Evolutionary conservation across 2,888 invertebrate genomes (phyloP).

Genomic region (Drosophila prolongata): DNA sequence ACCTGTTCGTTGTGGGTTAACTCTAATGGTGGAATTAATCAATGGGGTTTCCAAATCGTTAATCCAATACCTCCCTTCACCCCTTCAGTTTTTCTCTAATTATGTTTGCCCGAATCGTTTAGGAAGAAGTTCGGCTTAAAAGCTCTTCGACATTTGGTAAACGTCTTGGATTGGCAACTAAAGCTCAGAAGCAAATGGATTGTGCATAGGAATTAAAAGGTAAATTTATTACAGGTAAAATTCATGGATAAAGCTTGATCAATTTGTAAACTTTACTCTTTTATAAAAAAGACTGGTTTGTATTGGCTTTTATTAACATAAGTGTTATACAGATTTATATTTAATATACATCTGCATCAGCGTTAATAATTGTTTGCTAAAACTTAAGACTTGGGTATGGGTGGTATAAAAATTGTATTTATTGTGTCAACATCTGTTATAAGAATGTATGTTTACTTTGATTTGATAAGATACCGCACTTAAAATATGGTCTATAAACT

Average conservation of each 20-base stretch:
- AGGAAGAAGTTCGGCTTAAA: not conserved
- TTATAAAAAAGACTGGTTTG: too few relatives aligned
- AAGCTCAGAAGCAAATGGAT: conserved; percentile 11
- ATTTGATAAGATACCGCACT: too few relatives aligned
- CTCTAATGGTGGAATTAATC: not conserved
- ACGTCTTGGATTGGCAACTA: conserved; percentile 8
- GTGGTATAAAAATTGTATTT: too few relatives aligned
- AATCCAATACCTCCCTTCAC: not conserved
- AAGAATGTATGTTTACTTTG: too few relatives aligned
- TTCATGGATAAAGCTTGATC: not conserved
- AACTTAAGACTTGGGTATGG: too few relatives aligned
- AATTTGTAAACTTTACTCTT: too few relatives aligned
- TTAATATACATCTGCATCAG: not conserved
- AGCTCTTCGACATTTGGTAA: conserved; percentile 5
- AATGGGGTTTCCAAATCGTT: conserved; percentile 1
- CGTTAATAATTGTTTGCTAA: too few relatives aligned
- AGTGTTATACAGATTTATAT: not conserved
- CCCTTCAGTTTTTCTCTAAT: not conserved
- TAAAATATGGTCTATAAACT: too few relatives aligned
- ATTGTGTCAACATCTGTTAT: too few relatives aligned
- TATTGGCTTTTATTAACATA: not conserved
- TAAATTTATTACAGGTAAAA: not conserved
- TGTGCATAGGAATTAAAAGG: not conserved
- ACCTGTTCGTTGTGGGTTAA: conserved; percentile 4
- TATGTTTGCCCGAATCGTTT: not conserved